Evolutionary conservation across 2,113 vertebrate species (phyloP), one percentile per base, ranked within the genome.

Genomic region (Pterocles orientalis): DNA sequence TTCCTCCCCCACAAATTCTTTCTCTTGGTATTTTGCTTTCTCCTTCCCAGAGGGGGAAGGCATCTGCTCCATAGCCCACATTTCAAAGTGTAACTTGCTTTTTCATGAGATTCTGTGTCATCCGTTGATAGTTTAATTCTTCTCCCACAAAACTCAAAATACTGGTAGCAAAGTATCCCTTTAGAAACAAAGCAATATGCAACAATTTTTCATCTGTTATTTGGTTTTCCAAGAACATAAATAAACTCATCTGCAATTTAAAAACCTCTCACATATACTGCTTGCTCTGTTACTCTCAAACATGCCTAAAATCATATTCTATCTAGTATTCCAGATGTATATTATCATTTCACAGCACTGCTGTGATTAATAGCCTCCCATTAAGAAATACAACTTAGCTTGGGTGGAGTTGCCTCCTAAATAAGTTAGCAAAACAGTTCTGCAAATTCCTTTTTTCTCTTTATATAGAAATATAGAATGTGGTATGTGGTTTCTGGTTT

Each of bases 401-500:
- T 77, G 82, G 83, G 93, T 96, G 96, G 88, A 88, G 95, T 26
- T 90, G 51, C 48, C 93, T 93, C 60, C 86, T 92, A 79, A 96
- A 86, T 93, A 93, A 18, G 57, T 83, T 77, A 93, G 60, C 41
- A 39, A 94, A 96, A 92, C 64, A 79, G 70, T 82, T 94, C 69
- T 82, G 64, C 73, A 94, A 94, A 95, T 96, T 90, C 83, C 57
- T 91, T 89, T 96, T 71, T 64, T 47, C 28, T 79, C 86, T 95
- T 93, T 84, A 84, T 75, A 92, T 51, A 96, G 75, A 84, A 94
- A 89, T 92, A 92, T 73, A 95, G 84, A 89, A 87, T 94, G 80
- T 82, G 88, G 90, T 78, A 86, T 95, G 72, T 76, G 90, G 90
- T 86, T 96, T 95, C 89, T 96, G 94, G 88, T 87, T 72, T 87